Evolutionary conservation across 2,797 vertebrate genomes (phyloP).

Genomic region (Sylvilagus floridanus): DNA sequence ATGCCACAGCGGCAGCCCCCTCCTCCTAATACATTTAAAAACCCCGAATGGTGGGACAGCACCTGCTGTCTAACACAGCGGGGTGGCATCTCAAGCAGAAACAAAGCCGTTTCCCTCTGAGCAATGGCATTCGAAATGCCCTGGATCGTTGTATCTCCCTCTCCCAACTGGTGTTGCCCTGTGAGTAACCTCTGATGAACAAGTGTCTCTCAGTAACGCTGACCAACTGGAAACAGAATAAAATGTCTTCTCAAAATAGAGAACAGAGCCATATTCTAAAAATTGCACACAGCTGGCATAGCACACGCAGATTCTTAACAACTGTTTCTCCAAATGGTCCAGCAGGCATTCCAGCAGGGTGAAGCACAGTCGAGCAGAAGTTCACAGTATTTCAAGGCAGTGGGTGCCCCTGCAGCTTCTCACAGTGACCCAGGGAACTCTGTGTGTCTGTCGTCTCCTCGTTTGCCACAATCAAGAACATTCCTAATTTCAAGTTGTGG

Average conservation of each 20-base stretch:
- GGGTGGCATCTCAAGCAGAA: neutral
- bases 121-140: neutral
- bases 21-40: neutral
- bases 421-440: accelerated
- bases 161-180: neutral
- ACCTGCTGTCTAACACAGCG: neutral
- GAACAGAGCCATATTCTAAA: constrained; percentile 70
- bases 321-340: constrained; percentile 53
- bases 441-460: neutral
- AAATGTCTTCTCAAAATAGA: constrained; percentile 74
- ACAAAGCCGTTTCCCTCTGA: neutral
- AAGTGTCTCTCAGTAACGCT: constrained; percentile 63
- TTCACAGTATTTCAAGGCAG: neutral
- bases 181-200: constrained; percentile 64
- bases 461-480: neutral
- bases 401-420: neutral
- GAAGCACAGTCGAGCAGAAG: neutral
- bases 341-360: neutral
- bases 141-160: neutral
- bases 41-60: neutral
- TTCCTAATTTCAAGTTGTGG: neutral
- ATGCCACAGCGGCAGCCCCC: too few relatives aligned
- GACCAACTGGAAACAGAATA: constrained; percentile 70
- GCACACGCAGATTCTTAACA: constrained; percentile 55
- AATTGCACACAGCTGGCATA: constrained; percentile 71